phyloP scores from a whole-genome alignment of 2,888 invertebrate species.

The Cheiracanthium punctorium region DNA sequence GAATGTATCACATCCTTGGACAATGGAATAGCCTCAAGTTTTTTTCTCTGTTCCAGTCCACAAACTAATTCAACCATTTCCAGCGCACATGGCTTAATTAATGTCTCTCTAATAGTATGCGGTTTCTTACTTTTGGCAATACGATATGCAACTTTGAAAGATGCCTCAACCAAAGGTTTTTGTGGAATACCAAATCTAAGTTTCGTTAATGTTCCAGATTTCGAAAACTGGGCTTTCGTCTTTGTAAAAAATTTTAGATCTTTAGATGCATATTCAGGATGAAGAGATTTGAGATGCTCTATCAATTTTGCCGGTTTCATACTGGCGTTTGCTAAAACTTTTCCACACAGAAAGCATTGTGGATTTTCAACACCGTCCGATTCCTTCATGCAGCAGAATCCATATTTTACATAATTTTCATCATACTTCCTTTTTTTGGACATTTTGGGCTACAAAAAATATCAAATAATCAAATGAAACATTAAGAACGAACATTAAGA shows the following conservation, averaged over 20 bases:
- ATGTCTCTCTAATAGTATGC: too few species aligned
- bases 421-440: too few species aligned
- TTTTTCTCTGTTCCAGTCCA: slow-evolving; percentile 41
- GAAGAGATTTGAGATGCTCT: slow-evolving; percentile 43
- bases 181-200: too few species aligned
- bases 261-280: slow-evolving; percentile 52
- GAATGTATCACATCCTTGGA: slow-evolving; percentile 37
- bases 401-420: slow-evolving; percentile 43
- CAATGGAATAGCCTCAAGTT: slow-evolving; percentile 46
- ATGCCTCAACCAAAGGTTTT: too few species aligned
- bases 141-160: too few species aligned
- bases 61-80: slow-evolving; percentile 47
- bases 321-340: slow-evolving; percentile 42
- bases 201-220: too few species aligned
- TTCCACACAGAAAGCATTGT: slow-evolving; percentile 46
- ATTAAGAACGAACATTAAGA: too few species aligned
- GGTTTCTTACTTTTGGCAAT: too few species aligned
- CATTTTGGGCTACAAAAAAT: too few species aligned
- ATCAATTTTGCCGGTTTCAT: slow-evolving; percentile 59
- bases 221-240: too few species aligned
- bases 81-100: too few species aligned
- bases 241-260: slow-evolving; percentile 17
- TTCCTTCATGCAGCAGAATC: slow-evolving; percentile 53
- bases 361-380: slow-evolving; percentile 47
- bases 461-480: too few species aligned